Evolutionary conservation across 2,797 vertebrate species (phyloP).

Genomic region (Sparidentex hasta): DNA sequence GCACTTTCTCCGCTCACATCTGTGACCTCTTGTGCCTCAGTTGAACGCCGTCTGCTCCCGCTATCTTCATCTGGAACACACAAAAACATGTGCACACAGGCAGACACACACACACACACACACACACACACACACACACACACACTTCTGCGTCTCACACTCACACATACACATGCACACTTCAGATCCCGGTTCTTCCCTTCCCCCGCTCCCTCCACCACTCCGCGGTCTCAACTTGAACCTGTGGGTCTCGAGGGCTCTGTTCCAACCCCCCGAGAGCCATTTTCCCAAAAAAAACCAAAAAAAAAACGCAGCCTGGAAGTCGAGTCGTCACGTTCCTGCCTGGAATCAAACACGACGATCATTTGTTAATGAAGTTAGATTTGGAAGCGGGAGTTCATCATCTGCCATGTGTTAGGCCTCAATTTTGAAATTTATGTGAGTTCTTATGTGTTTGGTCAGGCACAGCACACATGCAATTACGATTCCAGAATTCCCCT

Average conservation of each 20-base stretch:
- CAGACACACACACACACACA: conserved; percentile 10
- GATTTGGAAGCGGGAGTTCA: conserved; percentile 52
- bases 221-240: conserved; percentile 66
- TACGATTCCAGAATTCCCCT: conserved; percentile 67
- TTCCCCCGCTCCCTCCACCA: conserved; percentile 34
- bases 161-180: conserved; percentile 12
- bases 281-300: conserved; percentile 47
- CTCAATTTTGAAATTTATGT: conserved; percentile 66
- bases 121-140: conserved; percentile 27
- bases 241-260: conserved; percentile 56
- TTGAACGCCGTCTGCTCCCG: conserved; percentile 50
- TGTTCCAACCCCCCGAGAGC: conserved; percentile 35
- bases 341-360: conserved; percentile 41
- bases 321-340: conserved; percentile 17
- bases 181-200: conserved; percentile 24
- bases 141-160: background rate
- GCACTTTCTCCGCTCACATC: conserved; percentile 67
- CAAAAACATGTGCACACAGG: background rate
- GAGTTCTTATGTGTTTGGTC: conserved; percentile 76
- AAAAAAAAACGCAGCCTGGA: conserved; percentile 25
- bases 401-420: conserved; percentile 64
- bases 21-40: conserved; percentile 57
- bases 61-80: conserved; percentile 45
- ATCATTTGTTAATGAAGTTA: conserved; percentile 66
- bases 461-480: conserved; percentile 75